Evolutionary conservation across 2,888 invertebrate genomes (phyloP), one percentile per base, ranked within the genome.

Genomic region (Napeogenes inachia): DNA sequence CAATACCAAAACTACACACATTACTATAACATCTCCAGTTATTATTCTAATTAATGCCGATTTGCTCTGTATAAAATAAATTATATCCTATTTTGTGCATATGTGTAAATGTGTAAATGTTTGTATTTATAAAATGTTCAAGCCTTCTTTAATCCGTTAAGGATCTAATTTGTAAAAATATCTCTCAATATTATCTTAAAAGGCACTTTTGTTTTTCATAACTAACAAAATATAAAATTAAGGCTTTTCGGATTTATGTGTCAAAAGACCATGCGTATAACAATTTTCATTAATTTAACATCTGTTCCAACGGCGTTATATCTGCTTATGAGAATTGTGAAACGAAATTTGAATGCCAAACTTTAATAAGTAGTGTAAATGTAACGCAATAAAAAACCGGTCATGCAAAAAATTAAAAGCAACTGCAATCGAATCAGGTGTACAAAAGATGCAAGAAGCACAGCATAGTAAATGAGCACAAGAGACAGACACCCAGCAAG

Each of bases 391-490:
- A 30, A 30, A n/a, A 30, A 50, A 50, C 30, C 21, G 30, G 6
- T 21, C 50, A 50, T 30, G 50, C 50, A 50, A 50, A 5, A 21
- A 30, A 21, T 6, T 30, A 5, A 6, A 50, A 50, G 50, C 50
- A 6, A 8, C 30, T 10, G 47, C 4, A 38, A 21, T 21, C 35
- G 35, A 47, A n/a, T 50, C 30, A 50, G 50, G 50, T 50, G 30
- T 93, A 93, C 70, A 92, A 77, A 71, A 93, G 89, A 89, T 93
- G 92, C 82, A 93, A 78, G 79, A 93, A 91, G 90, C 93, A 93
- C 78, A 93, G 86, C 75, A 93, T 85, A 88, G 93, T 93, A 79
- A 93, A 87, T 74, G 93, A 92, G 85, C 93, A 92, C 86, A 94
- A 87, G 70, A 93, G 90, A 82, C 92, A 91, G 77, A 93, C 87